Base-by-base conservation (phyloP, 2,888 invertebrate species). In the Dasypogon diadema region DNA sequence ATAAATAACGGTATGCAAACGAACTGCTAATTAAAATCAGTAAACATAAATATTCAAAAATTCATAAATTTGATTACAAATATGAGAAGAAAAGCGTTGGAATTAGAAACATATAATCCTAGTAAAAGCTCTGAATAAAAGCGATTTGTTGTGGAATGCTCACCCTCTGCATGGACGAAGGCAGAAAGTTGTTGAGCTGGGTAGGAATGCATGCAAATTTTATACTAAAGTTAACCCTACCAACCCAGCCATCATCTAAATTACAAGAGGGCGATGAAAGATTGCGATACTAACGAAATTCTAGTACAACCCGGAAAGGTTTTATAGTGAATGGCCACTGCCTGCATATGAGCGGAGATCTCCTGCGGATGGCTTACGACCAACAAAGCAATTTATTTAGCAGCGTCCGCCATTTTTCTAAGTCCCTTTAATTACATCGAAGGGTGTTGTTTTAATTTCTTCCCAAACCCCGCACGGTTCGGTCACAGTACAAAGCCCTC, bases 401-500 rank as follows among this genome's bases (percentile, higher is more conserved):
- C 70, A 58, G 74, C 65, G 76, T 76, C 77, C 78, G 77, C 79
- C 79, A 79, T 79, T 76, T 77, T 77, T 72, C 76, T 51, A 75
- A 78, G 72, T 54, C 77, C 74, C 77, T 76, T 76, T 77, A 77
- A 77, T 77, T 77, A 78, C 70, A 76, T 72, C 51, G 75, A 75
- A 77, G 79, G 79, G 77, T 79, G 77, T 78, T 79, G 75, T 79
- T 79, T 79, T 79, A 79, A 79, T 79, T 76, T 77, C 56, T 51
- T 76, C 34, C 42, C 51, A n/a, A 12, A 12, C 54, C 51, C 70
- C 34, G 70, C 26, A 46, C 0, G 8, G 42, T 18, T 18, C 14
- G 21, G 6, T n/a, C n/a, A 48, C 8, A 51, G 51, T 70, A 34
- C 26, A 68, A 54, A 70, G 6, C 48, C 51, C 18, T 68, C n/a